Percentiles rank a stretch among this genome's conserved stretches.
Conservation (phyloP, 1,140 invertebrate species). For the Heliconius hewitsoni region DNA sequence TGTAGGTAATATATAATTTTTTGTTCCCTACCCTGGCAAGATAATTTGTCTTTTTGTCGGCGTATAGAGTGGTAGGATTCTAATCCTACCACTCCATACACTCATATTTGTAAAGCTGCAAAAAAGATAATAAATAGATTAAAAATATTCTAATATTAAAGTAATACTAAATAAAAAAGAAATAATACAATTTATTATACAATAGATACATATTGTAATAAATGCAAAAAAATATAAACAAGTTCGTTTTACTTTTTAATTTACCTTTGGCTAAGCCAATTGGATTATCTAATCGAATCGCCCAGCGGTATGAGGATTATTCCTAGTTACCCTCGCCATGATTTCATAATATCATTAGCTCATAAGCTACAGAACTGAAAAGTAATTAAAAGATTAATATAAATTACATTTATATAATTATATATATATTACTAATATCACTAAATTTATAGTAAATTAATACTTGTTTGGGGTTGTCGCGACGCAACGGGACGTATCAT, state of each 20-base stretch:
- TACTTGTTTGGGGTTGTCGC: no score
- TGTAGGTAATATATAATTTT: no score
- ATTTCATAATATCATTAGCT: conserved; percentile 9
- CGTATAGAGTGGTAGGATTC: no score
- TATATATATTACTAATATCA: neutral
- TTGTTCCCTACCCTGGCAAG: no score
- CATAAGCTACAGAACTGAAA: neutral
- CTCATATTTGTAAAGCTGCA: no score
- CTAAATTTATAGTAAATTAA: neutral
- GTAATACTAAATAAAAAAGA: no score
- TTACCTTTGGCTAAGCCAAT: conserved; percentile 6
- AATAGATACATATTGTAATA: neutral
- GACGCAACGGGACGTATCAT: no score
- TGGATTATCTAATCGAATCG: conserved; percentile 8
- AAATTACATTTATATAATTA: neutral
- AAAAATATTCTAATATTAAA: no score
- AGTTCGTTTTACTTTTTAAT: conserved; percentile 11
- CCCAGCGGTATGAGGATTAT: conserved; percentile 10
- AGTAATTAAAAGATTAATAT: neutral
- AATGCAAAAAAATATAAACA: neutral
- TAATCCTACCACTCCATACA: no score
- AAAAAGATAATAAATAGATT: no score
- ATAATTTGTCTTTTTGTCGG: no score
- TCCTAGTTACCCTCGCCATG: conserved; percentile 11
- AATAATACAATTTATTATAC: neutral